phyloP scores from a whole-genome alignment of 2,797 vertebrate species.

The Sparidentex hasta region DNA sequence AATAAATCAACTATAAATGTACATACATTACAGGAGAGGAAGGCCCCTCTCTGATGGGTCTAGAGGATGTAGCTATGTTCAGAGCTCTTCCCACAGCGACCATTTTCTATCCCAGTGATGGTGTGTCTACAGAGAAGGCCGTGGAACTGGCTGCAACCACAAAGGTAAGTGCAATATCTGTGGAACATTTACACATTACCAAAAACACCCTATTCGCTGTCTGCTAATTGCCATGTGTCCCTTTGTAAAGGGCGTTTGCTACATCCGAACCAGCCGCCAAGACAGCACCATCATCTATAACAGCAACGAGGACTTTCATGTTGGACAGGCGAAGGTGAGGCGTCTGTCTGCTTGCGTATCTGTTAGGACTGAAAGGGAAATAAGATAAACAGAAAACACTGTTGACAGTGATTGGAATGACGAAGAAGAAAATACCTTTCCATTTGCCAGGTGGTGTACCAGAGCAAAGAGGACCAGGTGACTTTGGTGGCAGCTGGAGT shows the following conservation, averaged over 20 bases:
- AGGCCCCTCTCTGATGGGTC: slow-evolving; percentile 95
- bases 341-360: background rate
- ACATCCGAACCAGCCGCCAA: slow-evolving; percentile 95
- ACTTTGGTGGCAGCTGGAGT: slow-evolving; percentile 95
- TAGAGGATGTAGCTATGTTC: slow-evolving; percentile 95
- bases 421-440: background rate
- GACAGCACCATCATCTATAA: slow-evolving; percentile 93
- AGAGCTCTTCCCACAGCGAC: slow-evolving; percentile 91
- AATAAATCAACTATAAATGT: slow-evolving; percentile 22
- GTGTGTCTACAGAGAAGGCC: slow-evolving; percentile 94
- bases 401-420: background rate
- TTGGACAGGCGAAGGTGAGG: slow-evolving; percentile 94
- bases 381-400: background rate
- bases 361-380: background rate
- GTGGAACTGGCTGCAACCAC: slow-evolving; percentile 94
- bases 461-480: slow-evolving; percentile 94
- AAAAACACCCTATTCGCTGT: background rate
- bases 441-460: slow-evolving; percentile 88
- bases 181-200: no score
- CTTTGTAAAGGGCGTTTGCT: slow-evolving; percentile 91
- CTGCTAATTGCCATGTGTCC: slow-evolving; percentile 10
- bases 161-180: slow-evolving; percentile 83
- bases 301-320: slow-evolving; percentile 94
- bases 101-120: slow-evolving; percentile 95
- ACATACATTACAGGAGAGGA: slow-evolving; percentile 89